Base-by-base conservation (phyloP, 2,888 invertebrate genomes). In the Argyresthia goedartella region DNA sequence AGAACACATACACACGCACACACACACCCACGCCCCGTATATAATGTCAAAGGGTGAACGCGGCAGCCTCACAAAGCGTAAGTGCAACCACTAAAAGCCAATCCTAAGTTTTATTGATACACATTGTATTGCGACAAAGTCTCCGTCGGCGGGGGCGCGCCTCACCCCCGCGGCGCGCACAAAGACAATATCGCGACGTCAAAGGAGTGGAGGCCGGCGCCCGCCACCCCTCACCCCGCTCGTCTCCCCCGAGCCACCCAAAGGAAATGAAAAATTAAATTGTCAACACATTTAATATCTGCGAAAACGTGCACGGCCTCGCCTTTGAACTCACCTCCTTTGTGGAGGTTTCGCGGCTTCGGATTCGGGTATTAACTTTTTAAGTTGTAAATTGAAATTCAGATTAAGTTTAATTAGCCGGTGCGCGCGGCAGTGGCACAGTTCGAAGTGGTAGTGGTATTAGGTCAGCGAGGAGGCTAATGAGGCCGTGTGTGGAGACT, bases 81-180 rank as follows among this genome's bases (percentile, higher is more conserved):
- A 86, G 87, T 86, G 85, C 86, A 85, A 85, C 86, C 86, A 85
- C 86, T 86, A 87, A 87, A 87, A 87, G 86, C 86, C 86, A 86
- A 87, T 86, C 85, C 86, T 85, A 86, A 86, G 86, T 87, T 87
- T 87, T 87, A 86, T 86, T 86, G 86, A 86, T 86, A 87, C 86
- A 86, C 86, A 86, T 86, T 86, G 85, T 86, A 86, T 86, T 86
- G 87, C 85, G 86, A 87, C 86, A 86, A 85, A 85, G 86, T 86
- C 85, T 84, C 82, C 75, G 81, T 69, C 78, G 79, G 62, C 78
- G 79, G 62, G 71, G 70, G 80, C 77, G 73, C 81, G 73, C 72
- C 71, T 71, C 80, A 80, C 77, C 81, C 84, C 84, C 78, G 48
- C 75, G 74, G 76, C 75, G 73, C 77, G 76, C 80, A 85, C 86